These are phyloP conservation scores for Watsonalla cultraria DNA, from an alignment of 2,888 invertebrate genomes.

Conservation along the genomic window DNA sequence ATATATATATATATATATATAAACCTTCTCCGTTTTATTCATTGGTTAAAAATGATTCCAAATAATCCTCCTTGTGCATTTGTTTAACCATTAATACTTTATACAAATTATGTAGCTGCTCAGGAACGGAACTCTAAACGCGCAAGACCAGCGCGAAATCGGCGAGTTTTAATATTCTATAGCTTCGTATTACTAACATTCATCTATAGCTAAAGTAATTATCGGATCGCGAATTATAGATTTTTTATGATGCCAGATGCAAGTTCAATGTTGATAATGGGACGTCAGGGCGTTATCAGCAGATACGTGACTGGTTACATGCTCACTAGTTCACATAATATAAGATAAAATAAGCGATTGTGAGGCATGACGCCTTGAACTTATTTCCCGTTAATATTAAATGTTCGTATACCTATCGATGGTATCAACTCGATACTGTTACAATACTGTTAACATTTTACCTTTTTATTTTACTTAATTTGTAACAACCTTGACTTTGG, in stretches of 20 bases:
- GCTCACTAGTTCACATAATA: background rate
- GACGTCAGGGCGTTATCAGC: background rate
- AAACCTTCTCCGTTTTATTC: too few species aligned
- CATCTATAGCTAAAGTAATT: background rate
- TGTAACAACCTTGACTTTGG: background rate
- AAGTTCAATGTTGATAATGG: background rate
- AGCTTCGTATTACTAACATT: too few species aligned
- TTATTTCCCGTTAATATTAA: background rate
- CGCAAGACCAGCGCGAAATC: too few species aligned
- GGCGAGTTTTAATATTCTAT: too few species aligned
- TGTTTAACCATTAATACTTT: too few species aligned
- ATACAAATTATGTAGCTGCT: too few species aligned
- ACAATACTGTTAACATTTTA: background rate
- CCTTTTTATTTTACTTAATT: background rate
- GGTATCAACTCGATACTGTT: background rate
- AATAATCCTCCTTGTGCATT: too few species aligned
- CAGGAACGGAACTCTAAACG: too few species aligned
- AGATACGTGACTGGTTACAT: background rate
- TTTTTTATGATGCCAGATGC: background rate
- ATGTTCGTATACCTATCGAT: background rate
- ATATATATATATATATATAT: too few species aligned
- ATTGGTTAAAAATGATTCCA: too few species aligned
- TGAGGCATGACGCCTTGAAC: background rate
- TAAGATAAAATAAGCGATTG: background rate
- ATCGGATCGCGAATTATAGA: background rate